Percentiles rank a stretch among this genome's conserved stretches.
phyloP scores from a whole-genome alignment of 2,888 invertebrate species.

The Oithona nana region DNA sequence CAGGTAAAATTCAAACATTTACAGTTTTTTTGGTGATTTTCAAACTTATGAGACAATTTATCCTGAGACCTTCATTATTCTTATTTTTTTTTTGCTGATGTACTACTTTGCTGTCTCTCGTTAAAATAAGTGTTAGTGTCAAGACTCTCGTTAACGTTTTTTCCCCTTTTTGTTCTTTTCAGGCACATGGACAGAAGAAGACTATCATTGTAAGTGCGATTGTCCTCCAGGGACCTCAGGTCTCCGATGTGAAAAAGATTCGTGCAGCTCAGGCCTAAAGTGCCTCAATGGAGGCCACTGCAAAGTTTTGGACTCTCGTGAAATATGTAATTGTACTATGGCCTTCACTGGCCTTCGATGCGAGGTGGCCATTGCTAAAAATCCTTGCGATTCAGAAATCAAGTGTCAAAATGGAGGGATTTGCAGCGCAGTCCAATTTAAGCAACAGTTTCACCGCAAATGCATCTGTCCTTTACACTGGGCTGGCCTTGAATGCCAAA shows the following conservation, averaged over 20 bases:
- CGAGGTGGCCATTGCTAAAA: slow-evolving; percentile 35
- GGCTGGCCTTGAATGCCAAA: slow-evolving; percentile 22
- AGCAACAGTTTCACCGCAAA: slow-evolving; percentile 34
- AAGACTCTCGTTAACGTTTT: no score
- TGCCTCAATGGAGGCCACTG: slow-evolving; percentile 15
- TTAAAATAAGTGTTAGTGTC: no score
- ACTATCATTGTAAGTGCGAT: slow-evolving; percentile 26
- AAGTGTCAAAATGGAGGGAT: slow-evolving; percentile 39
- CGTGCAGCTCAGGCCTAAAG: slow-evolving; percentile 27
- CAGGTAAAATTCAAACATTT: not conserved
- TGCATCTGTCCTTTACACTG: slow-evolving; percentile 23
- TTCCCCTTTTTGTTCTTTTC: no score
- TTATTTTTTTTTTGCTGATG: no score
- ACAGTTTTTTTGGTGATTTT: no score
- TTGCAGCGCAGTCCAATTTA: slow-evolving; percentile 36
- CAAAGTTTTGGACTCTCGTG: not conserved
- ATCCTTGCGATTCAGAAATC: slow-evolving; percentile 36
- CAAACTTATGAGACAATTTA: no score
- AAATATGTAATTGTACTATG: slow-evolving; percentile 30
- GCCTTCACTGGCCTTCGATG: slow-evolving; percentile 39
- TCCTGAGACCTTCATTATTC: no score
- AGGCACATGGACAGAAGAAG: no score
- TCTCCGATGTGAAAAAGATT: slow-evolving; percentile 34
- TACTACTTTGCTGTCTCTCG: no score
- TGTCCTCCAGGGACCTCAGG: slow-evolving; percentile 33